These are phyloP conservation scores for Illadopsis cleaveri DNA, from an alignment of 2,113 vertebrate genomes.

Conservation along the genomic window DNA sequence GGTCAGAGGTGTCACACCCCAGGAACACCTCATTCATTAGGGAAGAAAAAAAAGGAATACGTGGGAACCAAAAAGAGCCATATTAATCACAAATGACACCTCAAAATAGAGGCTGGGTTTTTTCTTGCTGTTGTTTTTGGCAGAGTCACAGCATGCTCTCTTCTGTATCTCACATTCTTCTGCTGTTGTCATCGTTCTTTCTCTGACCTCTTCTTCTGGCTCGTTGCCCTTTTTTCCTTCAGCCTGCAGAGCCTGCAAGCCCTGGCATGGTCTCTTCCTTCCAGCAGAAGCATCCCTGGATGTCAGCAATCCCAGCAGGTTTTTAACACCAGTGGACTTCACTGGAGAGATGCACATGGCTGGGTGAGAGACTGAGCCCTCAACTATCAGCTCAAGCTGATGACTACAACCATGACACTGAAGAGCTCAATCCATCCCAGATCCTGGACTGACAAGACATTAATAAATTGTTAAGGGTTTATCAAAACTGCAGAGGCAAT, in stretches of 20 bases:
- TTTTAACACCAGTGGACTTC: not conserved
- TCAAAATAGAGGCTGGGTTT: not conserved
- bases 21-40: not conserved
- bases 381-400: not conserved
- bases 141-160: not conserved
- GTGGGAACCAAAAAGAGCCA: not conserved
- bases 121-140: not conserved
- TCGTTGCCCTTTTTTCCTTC: not conserved
- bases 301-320: not conserved
- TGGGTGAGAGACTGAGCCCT: not conserved
- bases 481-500: not conserved
- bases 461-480: not conserved
- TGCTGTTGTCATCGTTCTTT: not conserved
- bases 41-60: not conserved
- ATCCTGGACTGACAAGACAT: not conserved
- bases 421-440: not conserved
- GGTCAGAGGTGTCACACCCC: not conserved
- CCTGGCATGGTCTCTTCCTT: not conserved
- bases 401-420: fast-evolving
- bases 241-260: not conserved
- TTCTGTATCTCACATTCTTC: not conserved
- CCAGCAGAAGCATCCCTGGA: not conserved
- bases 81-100: not conserved
- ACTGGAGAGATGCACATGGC: not conserved
- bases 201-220: not conserved